Evolutionary conservation across 2,888 invertebrate genomes (phyloP), one percentile per base, ranked within the genome.

Genomic region (Lampropteryx suffumata): DNA sequence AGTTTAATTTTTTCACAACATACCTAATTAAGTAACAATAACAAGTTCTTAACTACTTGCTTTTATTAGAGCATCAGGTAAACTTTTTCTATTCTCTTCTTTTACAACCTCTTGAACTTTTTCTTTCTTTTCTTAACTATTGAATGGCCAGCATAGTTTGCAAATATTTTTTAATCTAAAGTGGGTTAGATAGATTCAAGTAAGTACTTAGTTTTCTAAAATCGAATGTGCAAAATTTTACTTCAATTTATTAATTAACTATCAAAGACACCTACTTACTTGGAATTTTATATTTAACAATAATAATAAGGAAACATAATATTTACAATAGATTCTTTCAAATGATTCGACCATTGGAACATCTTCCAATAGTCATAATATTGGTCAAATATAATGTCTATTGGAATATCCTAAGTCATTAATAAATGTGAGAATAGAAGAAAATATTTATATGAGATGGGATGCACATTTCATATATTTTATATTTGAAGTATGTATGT

Each of bases 321-420:
- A 67, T 64, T 64, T 64, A 65, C 67, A 62, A 62, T 59, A 59
- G 67, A 64, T 60, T 61, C 57, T 14, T 44, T 46, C 43, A 39
- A 57, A 44, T 55, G 37, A n/a, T 29, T 46, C 46, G 55, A 53
- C 47, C 54, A 33, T 49, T 46, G 45, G 37, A 42, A 37, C 39
- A 39, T 12, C 13, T 26, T 14, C n/a, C 30, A 13, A 27, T 32
- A 32, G 12, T 8, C 33, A 61, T 27, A 14, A 44, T n/a, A n/a
- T n/a, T n/a, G n/a, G n/a, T 34, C 34, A 24, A 45, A 35, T 30
- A 6, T 43, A 30, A n/a, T n/a, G n/a, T n/a, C n/a, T n/a, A n/a
- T n/a, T n/a, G n/a, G n/a, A n/a, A n/a, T n/a, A n/a, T n/a, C n/a
- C n/a, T n/a, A n/a, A n/a, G n/a, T n/a, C n/a, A n/a, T n/a, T n/a